Percentiles rank a stretch among this genome's conserved stretches.
Evolutionary conservation across 2,888 invertebrate genomes (phyloP).

Genomic region (Portevinia maculata): DNA sequence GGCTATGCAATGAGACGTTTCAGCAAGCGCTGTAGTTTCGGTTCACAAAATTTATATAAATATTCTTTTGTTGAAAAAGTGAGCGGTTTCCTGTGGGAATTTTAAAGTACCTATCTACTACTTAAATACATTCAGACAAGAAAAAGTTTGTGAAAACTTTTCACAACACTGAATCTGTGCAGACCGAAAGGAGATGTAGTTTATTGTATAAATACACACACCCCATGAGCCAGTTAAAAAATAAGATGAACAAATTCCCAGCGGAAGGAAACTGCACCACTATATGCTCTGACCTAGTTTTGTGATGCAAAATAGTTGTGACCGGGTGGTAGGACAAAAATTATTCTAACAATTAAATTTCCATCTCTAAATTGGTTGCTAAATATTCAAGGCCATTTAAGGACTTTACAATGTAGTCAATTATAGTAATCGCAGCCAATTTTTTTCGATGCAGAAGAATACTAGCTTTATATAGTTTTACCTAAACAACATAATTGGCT

Average conservation of each 20-base stretch:
- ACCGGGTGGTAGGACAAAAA: conserved; percentile 31
- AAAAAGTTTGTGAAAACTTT: conserved; percentile 49
- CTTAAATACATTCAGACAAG: conserved; percentile 32
- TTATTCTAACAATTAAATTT: conserved; percentile 32
- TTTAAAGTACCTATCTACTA: conserved; percentile 37
- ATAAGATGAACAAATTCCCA: not conserved
- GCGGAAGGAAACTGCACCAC: conserved; percentile 41
- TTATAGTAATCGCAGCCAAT: no score
- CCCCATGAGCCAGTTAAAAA: conserved; percentile 8
- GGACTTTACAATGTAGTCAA: no score
- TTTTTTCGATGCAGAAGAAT: no score
- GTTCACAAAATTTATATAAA: conserved; percentile 40
- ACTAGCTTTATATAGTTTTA: no score
- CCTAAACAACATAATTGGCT: no score
- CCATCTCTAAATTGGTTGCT: no score
- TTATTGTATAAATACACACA: conserved; percentile 31
- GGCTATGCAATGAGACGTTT: conserved; percentile 50
- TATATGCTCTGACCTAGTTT: conserved; percentile 50
- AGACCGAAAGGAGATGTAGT: conserved; percentile 24
- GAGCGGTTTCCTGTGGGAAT: conserved; percentile 56
- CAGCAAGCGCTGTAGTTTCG: conserved; percentile 55
- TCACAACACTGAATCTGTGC: conserved; percentile 32
- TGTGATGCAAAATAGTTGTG: conserved; percentile 14
- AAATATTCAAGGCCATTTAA: no score
- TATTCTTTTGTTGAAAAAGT: conserved; percentile 37